Evolutionary conservation across 1,140 invertebrate genomes (phyloP).

Genomic region (Caenorhabditis tropicalis): DNA sequence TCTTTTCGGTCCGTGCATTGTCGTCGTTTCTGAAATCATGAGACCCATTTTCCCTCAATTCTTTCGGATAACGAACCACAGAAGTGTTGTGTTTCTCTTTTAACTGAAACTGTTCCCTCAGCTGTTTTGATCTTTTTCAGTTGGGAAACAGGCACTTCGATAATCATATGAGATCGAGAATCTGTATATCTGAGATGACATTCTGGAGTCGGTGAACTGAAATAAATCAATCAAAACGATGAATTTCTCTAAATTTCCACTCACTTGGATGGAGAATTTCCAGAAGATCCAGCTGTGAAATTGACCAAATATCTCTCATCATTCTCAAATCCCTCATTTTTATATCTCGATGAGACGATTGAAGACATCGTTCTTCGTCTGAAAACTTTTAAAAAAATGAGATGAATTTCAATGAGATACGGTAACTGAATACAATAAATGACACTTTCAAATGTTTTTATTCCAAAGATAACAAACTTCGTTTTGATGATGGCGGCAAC

Average conservation of each 20-base stretch:
- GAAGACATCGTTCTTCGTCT: not conserved
- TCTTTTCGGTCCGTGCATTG: constrained; percentile 52
- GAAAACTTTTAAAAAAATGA: not conserved
- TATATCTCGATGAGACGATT: not conserved
- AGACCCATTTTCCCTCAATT: not conserved
- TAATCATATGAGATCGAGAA: constrained; percentile 52
- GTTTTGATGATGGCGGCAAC: not conserved
- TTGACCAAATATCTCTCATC: not conserved
- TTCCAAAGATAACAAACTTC: not conserved
- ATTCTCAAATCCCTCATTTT: not conserved
- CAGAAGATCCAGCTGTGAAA: not conserved
- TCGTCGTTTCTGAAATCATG: constrained; percentile 37
- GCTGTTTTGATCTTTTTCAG: constrained; percentile 51
- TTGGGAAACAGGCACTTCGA: constrained; percentile 61
- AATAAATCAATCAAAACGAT: not conserved
- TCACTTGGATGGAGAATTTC: not conserved
- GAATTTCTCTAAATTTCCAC: not conserved
- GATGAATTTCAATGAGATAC: not conserved
- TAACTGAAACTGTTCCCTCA: constrained; percentile 16
- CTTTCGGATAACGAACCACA: constrained; percentile 43
- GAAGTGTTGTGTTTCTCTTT: constrained; percentile 38
- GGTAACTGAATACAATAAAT: constrained; percentile 1
- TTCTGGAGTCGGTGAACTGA: not conserved
- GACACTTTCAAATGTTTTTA: not conserved
- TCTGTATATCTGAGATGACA: not conserved